Evolutionary conservation across 2,797 vertebrate genomes (phyloP).

Genomic region (Mycteria americana): DNA sequence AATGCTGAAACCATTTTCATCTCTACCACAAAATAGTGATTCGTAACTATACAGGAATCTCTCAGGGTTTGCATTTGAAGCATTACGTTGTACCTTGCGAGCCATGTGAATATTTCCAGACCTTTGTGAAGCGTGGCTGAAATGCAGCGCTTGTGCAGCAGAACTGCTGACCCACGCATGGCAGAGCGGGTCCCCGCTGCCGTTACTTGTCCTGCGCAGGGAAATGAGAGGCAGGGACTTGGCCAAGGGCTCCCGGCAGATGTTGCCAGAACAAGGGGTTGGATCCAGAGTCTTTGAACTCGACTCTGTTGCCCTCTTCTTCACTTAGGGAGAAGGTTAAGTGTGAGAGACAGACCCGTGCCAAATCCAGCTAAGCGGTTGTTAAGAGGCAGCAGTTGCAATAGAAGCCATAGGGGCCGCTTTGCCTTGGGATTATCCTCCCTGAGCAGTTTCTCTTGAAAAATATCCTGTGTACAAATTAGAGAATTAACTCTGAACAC

Average conservation of each 20-base stretch:
- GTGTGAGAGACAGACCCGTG: background rate
- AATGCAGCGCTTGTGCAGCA: fast-evolving
- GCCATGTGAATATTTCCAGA: background rate
- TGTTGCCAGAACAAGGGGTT: background rate
- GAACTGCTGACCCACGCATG: fast-evolving
- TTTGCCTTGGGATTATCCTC: background rate
- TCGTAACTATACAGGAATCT: background rate
- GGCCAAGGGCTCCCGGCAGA: fast-evolving
- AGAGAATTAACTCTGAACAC: background rate
- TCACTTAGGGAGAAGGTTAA: background rate
- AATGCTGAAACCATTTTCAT: background rate
- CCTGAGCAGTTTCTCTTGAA: background rate
- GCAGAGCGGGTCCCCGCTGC: fast-evolving
- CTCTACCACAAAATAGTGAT: background rate
- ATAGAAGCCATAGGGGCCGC: background rate
- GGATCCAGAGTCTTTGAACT: background rate
- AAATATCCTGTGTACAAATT: background rate
- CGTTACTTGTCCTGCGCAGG: fast-evolving
- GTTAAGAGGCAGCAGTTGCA: background rate
- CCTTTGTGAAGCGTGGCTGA: background rate
- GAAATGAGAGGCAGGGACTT: background rate
- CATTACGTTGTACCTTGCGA: fast-evolving
- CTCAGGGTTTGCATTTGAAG: background rate
- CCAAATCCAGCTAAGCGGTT: background rate
- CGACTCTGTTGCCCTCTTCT: background rate